Evolutionary conservation across 2,113 vertebrate genomes (phyloP), one percentile per base, ranked within the genome.

Genomic region (Protobothrops mucrosquamatus): DNA sequence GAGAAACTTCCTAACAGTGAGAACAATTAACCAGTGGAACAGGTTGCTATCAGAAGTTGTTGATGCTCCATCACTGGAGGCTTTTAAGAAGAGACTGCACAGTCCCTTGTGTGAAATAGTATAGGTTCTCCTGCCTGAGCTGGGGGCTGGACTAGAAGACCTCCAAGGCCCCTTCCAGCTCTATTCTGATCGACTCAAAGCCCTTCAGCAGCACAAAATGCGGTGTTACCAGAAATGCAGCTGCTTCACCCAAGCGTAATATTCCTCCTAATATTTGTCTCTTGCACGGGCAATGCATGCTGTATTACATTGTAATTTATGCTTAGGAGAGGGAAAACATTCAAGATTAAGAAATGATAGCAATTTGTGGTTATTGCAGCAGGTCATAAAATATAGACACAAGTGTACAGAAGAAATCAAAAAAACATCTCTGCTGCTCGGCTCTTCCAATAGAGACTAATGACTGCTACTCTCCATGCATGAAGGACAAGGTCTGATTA

Each of bases 331-430:
- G 15, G 43, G 54, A 48, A 24, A 34, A 61, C 43, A 85, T 93
- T 89, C 92, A 69, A 91, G 92, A 95, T 94, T 92, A 92, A 87
- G 92, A 96, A 88, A 93, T 91, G 90, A 95, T 93, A 94, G 93
- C 93, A 94, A 94, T 85, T 51, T 95, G 94, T 88, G 94, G 95
- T 91, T 14, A 2, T 90, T 94, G 85, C 89, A 95, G 95, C 89
- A 92, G 94, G 95, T 95, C 96, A 94, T 97, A 95, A 97, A 96
- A 95, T 95, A 91, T 12, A 93, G 69, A 93, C 94, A 95, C 95
- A 95, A 51, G 91, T 91, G 74, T 93, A 93, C 95, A 94, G 95
- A 97, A 95, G 69, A 93, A 95, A 96, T 97, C 94, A 96, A 96
- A 92, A 96, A 95, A 88, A 94, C 89, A 61, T 95, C 95, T 97